Evolutionary conservation across 2,113 vertebrate species (phyloP).

Genomic region (Catharus minimus): DNA sequence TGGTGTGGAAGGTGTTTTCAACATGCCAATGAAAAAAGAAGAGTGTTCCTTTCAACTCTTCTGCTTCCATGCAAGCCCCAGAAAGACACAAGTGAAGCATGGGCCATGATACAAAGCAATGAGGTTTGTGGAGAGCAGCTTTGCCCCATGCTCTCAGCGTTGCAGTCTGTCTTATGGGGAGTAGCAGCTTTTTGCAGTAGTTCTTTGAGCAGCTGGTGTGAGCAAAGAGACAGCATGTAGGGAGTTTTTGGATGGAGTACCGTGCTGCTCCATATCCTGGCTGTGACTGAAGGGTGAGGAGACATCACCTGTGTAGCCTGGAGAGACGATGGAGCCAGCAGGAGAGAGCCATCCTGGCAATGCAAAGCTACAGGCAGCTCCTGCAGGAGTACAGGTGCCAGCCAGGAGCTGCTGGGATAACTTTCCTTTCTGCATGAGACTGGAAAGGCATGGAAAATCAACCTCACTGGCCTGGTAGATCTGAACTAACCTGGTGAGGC

Average conservation of each 20-base stretch:
- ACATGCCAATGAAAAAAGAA: background rate
- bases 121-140: background rate
- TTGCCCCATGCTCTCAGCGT: fast-evolving
- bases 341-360: fast-evolving
- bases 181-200: background rate
- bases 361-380: background rate
- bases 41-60: background rate
- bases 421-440: background rate
- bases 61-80: background rate
- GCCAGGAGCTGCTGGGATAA: background rate
- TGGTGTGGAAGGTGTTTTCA: background rate
- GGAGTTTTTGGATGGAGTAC: background rate
- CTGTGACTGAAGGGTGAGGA: background rate
- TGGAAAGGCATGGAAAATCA: background rate
- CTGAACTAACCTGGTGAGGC: background rate
- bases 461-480: background rate
- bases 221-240: background rate
- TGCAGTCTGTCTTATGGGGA: too few relatives aligned
- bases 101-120: background rate
- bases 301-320: background rate
- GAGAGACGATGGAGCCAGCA: background rate
- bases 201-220: background rate
- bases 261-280: background rate
- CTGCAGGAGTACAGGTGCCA: background rate
- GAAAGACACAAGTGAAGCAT: background rate